These are phyloP conservation scores for Oreochromis mossambicus DNA, from an alignment of 2,797 vertebrate species.

Conservation along the genomic window DNA sequence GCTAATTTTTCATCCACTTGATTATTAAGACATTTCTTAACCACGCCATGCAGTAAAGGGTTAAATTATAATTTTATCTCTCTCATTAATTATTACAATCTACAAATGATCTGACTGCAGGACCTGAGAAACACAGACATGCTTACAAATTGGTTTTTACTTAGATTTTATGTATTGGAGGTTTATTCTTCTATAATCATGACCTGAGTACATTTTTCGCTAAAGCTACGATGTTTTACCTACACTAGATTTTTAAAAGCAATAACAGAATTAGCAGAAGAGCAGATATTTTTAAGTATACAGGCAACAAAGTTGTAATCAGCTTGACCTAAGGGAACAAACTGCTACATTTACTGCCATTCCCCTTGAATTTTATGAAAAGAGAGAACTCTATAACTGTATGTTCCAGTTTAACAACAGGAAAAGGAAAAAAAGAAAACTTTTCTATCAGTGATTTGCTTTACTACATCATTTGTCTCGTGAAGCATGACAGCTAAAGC, in stretches of 20 bases:
- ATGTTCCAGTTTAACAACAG: neutral
- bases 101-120: neutral
- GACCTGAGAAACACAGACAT: neutral
- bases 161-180: neutral
- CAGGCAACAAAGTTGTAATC: neutral
- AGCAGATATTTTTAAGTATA: slow-evolving; percentile 11
- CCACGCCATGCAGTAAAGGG: slow-evolving; percentile 34
- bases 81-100: neutral
- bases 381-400: neutral
- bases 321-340: slow-evolving; percentile 42
- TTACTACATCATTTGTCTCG: slow-evolving; percentile 14
- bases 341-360: slow-evolving; percentile 62
- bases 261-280: slow-evolving; percentile 12
- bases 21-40: neutral
- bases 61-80: neutral
- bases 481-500: slow-evolving; percentile 7
- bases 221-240: neutral
- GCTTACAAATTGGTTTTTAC: neutral
- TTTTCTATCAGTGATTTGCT: slow-evolving; percentile 39
- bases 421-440: neutral
- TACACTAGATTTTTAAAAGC: slow-evolving; percentile 10
- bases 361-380: slow-evolving; percentile 32
- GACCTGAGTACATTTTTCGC: neutral
- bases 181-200: neutral
- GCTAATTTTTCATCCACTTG: neutral